Conservation (phyloP, 2,113 vertebrate genomes). For the Scalopus aquaticus region DNA sequence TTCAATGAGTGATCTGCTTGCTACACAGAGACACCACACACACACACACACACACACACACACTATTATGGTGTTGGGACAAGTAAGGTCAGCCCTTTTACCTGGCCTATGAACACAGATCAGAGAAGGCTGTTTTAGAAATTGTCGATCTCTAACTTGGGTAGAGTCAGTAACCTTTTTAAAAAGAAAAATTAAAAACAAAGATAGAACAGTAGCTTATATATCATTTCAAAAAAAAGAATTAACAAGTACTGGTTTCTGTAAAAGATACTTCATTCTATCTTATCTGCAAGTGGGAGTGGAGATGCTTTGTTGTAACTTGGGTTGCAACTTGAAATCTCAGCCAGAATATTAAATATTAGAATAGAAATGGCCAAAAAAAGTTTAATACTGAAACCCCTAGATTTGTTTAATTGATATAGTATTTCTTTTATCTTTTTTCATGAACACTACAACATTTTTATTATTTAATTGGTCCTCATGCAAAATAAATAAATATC, state of each 20-base stretch:
- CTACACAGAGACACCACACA: rapidly evolving
- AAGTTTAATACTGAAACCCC: neutral
- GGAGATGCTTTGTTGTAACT: neutral
- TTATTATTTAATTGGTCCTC: neutral
- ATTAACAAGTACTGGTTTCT: neutral
- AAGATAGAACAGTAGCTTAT: neutral
- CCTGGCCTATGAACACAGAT: too few relatives aligned
- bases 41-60: neutral
- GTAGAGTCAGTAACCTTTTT: neutral
- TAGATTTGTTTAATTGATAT: neutral
- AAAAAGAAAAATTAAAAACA: neutral
- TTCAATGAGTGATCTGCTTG: neutral
- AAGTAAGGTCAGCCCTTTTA: neutral
- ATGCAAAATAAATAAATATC: neutral
- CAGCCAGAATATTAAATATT: neutral
- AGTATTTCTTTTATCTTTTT: neutral
- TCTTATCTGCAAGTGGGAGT: neutral
- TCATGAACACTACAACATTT: neutral
- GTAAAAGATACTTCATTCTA: neutral
- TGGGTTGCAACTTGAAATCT: neutral
- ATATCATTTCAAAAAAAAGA: neutral
- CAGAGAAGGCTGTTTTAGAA: neutral
- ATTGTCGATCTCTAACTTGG: neutral
- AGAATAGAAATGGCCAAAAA: neutral
- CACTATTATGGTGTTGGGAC: neutral